Evolutionary conservation across 2,797 vertebrate species (phyloP), one percentile per base, ranked within the genome.

Genomic region (Odontamblyopus rebecca): DNA sequence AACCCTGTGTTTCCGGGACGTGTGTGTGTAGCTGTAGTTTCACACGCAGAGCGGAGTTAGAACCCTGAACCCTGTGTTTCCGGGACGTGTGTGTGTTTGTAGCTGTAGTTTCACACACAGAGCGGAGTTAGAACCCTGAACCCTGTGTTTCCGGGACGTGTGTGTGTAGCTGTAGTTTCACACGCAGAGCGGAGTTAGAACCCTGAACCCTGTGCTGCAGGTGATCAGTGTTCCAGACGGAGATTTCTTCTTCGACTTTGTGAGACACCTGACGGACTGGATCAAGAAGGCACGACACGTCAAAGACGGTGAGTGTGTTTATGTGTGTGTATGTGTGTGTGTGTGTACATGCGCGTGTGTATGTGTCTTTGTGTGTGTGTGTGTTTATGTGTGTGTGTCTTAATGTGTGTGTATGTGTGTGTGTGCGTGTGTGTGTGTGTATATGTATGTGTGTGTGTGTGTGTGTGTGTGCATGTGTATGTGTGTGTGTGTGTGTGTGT

Each of bases 181-280:
- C 23, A 23, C 23, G 23, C 23, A 23, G 23, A 23, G 23, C 23
- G 23, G 23, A 30, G 30, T 30, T 30, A 30, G 23, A 30, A 30
- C 30, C 32, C 32, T 9, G 35, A 38, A 48, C 44, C 44, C 13
- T 48, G 44, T 48, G 44, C 63, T 79, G 1, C 77, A 99, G 97
- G 98, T 99, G 75, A 98, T 99, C 93, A 99, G 98, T 0, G 96
- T 99, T 2, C 98, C 98, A 0, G 97, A 99, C 4, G 97, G 97
- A 0, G 98, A 99, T 82, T 99, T 99, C 93, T 99, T 99, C 94
- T 99, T 99, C 13, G 98, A 99, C 89, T 99, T 99, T n/a, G 96
- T 99, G 75, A 94, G 98, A 60, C 98, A 99, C 74, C 90, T 99
- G 81, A 99, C 98, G 0, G 97, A 99, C 90, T 99, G 98, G 98